A percentile compares a stretch with the other conserved stretches of the same genome.
Evolutionary conservation across 1,140 invertebrate species (phyloP).

Genomic region (Oncopodura yosiiana): DNA sequence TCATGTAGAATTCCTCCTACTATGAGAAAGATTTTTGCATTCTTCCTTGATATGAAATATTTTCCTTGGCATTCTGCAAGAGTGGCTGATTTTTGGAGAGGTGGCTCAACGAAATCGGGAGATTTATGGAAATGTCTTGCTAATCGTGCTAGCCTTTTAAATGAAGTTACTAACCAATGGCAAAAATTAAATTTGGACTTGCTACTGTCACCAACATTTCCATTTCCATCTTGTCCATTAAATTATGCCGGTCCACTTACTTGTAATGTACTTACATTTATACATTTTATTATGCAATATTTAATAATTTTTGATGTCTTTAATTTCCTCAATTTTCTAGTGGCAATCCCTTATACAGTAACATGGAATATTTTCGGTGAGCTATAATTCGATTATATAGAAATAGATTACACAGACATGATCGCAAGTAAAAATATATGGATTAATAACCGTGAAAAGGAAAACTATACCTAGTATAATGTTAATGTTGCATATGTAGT

Average conservation of each 20-base stretch:
- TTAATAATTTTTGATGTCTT: neutral
- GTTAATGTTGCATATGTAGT: too few relatives aligned
- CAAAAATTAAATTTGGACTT: slow-evolving; percentile 2
- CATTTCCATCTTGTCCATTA: neutral
- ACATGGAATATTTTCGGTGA: slow-evolving; percentile 13
- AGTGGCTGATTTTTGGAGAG: slow-evolving; percentile 1
- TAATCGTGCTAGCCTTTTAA: slow-evolving; percentile 14
- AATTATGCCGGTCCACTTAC: neutral
- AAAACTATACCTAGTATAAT: too few relatives aligned
- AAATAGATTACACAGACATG: too few relatives aligned
- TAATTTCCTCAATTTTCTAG: neutral
- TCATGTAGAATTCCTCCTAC: too few relatives aligned
- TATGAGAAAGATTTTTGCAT: too few relatives aligned
- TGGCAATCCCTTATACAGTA: neutral
- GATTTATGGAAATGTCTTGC: slow-evolving; percentile 21
- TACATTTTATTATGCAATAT: neutral
- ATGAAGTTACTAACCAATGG: slow-evolving; percentile 22
- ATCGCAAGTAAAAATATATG: too few relatives aligned
- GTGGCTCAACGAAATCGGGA: slow-evolving; percentile 16
- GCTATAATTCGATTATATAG: too few relatives aligned
- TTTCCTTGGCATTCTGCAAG: too few relatives aligned
- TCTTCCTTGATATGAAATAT: too few relatives aligned
- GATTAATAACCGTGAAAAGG: too few relatives aligned
- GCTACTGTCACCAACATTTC: neutral
- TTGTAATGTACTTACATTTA: neutral